Conservation (phyloP, 2,888 invertebrate genomes). For the Eutolmus rufibarbis region DNA sequence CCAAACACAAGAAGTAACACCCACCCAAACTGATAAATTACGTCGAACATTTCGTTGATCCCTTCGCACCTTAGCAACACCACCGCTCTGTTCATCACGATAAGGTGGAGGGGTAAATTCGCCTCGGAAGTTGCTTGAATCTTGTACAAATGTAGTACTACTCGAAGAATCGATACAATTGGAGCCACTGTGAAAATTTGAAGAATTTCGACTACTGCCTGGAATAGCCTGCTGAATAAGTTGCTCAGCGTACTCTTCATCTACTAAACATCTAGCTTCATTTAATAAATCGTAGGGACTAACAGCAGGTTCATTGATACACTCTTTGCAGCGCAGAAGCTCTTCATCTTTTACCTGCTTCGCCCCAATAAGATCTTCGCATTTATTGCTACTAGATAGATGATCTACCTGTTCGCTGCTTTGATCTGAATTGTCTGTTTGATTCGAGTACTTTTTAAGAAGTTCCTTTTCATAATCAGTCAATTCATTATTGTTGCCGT, state of each 20-base stretch:
- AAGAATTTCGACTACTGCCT: background rate
- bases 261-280: background rate
- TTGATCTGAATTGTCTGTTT: background rate
- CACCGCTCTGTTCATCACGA: background rate
- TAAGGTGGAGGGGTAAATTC: background rate
- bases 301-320: background rate
- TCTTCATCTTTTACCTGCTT: background rate
- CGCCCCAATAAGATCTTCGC: background rate
- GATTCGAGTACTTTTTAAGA: slow-evolving; percentile 48
- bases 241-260: background rate
- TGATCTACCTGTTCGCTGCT: background rate
- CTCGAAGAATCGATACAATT: background rate
- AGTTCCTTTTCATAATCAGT: slow-evolving; percentile 49
- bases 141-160: background rate
- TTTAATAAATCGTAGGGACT: background rate
- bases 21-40: slow-evolving; percentile 82
- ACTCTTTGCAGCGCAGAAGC: background rate
- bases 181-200: background rate
- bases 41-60: slow-evolving; percentile 45
- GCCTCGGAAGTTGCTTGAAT: background rate
- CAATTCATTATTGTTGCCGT: slow-evolving; percentile 42
- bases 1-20: slow-evolving; percentile 89
- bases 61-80: background rate
- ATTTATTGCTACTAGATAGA: background rate
- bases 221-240: background rate